A percentile compares a stretch with the other conserved stretches of the same genome.
Evolutionary conservation across 1,140 invertebrate genomes (phyloP).

Genomic region (Listronotus oregonensis): DNA sequence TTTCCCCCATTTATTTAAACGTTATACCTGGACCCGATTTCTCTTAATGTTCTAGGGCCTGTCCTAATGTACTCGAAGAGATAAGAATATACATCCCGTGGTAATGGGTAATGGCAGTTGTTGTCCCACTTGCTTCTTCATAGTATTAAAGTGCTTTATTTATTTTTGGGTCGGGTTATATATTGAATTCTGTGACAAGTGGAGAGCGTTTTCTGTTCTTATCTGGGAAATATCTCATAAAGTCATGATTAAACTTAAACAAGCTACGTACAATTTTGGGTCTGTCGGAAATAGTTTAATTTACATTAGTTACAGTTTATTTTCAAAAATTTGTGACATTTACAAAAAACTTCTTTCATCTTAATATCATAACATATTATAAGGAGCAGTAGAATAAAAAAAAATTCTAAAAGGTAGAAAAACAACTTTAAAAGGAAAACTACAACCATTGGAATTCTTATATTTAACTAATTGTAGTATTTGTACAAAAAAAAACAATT

Average conservation of each 20-base stretch:
- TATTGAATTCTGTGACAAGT: constrained; percentile 2
- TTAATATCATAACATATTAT: no score
- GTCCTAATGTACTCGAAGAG: constrained; percentile 34
- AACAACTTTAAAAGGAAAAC: no score
- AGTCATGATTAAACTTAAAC: constrained; percentile 26
- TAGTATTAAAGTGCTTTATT: background rate
- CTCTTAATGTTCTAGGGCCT: constrained; percentile 22
- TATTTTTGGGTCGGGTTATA: constrained; percentile 1
- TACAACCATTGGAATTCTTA: no score
- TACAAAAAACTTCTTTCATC: no score
- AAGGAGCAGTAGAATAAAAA: no score
- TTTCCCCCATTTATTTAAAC: constrained; percentile 35
- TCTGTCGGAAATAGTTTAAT: no score
- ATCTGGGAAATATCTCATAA: constrained; percentile 31
- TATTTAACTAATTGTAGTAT: no score
- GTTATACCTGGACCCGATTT: constrained; percentile 33
- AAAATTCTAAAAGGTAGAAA: no score
- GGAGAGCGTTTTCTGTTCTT: constrained; percentile 11
- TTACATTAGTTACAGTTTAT: no score
- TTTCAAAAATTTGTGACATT: no score
- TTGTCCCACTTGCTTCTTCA: constrained; percentile 12
- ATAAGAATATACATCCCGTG: constrained; percentile 22
- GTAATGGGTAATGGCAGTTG: constrained; percentile 11
- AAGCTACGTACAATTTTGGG: no score
- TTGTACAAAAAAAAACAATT: no score